These are phyloP conservation scores for Ochropleura plecta DNA, from an alignment of 2,888 invertebrate species.

Conservation along the genomic window DNA sequence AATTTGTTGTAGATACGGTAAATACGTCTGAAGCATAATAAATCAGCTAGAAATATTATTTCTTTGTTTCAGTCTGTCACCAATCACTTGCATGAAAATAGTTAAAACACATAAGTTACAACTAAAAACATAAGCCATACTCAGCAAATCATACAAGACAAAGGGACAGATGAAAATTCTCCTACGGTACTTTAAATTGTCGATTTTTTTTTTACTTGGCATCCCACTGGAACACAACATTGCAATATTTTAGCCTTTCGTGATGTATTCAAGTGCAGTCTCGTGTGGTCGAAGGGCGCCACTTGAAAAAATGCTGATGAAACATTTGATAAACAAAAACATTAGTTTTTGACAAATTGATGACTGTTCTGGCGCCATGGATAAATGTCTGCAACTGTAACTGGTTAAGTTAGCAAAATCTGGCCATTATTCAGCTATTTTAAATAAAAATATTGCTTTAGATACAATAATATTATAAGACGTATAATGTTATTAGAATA, in stretches of 20 bases:
- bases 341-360: slow-evolving; percentile 16
- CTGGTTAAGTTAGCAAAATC: neutral
- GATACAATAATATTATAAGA: too few species aligned
- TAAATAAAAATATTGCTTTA: too few species aligned
- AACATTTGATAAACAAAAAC: slow-evolving; percentile 22
- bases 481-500: too few species aligned
- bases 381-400: neutral
- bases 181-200: slow-evolving; percentile 30
- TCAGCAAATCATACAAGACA: neutral
- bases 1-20: too few species aligned
- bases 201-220: slow-evolving; percentile 26
- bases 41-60: neutral
- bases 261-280: slow-evolving; percentile 37
- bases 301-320: slow-evolving; percentile 43
- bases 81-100: neutral
- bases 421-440: neutral
- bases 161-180: slow-evolving; percentile 10
- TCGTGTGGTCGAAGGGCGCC: slow-evolving; percentile 23
- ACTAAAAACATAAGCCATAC: neutral
- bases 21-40: too few species aligned
- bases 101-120: neutral
- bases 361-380: slow-evolving; percentile 24
- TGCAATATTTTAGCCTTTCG: slow-evolving; percentile 24
- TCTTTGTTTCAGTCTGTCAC: neutral
- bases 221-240: slow-evolving; percentile 16